Percentiles rank a stretch among this genome's conserved stretches.
Evolutionary conservation across 2,113 vertebrate species (phyloP).

Genomic region (Fregetta grallaria): DNA sequence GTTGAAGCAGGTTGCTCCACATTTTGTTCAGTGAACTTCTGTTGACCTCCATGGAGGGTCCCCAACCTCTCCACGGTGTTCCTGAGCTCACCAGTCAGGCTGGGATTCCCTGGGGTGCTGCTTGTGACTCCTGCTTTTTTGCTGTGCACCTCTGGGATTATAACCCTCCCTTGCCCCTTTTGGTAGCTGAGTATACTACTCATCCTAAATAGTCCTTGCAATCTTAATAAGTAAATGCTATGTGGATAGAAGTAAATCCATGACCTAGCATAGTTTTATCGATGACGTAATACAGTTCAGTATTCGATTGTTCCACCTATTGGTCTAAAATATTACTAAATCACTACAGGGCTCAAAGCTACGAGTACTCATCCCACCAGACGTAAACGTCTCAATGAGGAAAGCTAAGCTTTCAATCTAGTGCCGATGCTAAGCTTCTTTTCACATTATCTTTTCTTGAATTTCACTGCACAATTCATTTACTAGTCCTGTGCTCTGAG

Average conservation of each 20-base stretch:
- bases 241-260: not conserved
- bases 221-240: not conserved
- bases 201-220: not conserved
- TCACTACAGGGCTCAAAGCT: not conserved
- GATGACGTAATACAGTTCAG: not conserved
- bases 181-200: not conserved
- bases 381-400: not conserved
- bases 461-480: not conserved
- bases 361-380: not conserved
- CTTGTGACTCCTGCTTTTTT: not conserved
- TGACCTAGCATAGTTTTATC: not conserved
- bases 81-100: not conserved
- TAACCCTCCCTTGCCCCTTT: not conserved
- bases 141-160: not conserved
- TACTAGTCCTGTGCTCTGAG: not conserved
- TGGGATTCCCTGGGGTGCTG: not conserved
- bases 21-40: not conserved
- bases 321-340: not conserved
- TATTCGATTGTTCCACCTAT: not conserved
- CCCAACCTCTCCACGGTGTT: not conserved
- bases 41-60: fast-evolving
- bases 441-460: not conserved
- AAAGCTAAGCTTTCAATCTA: not conserved
- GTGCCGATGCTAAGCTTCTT: not conserved
- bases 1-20: not conserved